These are phyloP conservation scores for Sesia bembeciformis DNA, from an alignment of 2,888 invertebrate genomes.

Conservation along the genomic window DNA sequence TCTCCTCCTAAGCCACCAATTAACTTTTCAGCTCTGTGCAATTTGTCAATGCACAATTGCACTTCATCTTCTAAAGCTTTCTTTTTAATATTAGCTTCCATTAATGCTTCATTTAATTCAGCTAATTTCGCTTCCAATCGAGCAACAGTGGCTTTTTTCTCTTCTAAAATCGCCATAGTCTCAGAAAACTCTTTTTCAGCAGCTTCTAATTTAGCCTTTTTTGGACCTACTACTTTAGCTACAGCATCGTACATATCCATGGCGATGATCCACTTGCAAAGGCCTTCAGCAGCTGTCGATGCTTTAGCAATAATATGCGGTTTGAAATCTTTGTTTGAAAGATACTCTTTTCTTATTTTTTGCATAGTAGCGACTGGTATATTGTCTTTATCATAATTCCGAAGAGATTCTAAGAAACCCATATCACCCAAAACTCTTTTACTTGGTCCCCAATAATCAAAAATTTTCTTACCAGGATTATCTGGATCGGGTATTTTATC, in stretches of 20 bases:
- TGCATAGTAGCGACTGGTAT: slow-evolving; percentile 82
- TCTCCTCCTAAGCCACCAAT: slow-evolving; percentile 92
- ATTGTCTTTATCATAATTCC: slow-evolving; percentile 90
- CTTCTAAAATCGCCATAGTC: slow-evolving; percentile 88
- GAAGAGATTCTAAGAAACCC: slow-evolving; percentile 82
- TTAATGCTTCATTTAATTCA: slow-evolving; percentile 79
- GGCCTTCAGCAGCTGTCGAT: slow-evolving; percentile 94
- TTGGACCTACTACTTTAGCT: slow-evolving; percentile 88
- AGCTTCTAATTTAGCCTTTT: slow-evolving; percentile 84
- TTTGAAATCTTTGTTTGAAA: slow-evolving; percentile 84
- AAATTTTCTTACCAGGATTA: slow-evolving; percentile 78
- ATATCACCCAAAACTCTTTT: slow-evolving; percentile 87
- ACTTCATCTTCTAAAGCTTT: slow-evolving; percentile 82
- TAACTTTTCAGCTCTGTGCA: slow-evolving; percentile 89
- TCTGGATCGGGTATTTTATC: slow-evolving; percentile 83
- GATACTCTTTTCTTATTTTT: slow-evolving; percentile 83
- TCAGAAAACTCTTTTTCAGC: slow-evolving; percentile 88
- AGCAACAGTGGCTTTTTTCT: slow-evolving; percentile 85
- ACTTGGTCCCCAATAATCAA: slow-evolving; percentile 91
- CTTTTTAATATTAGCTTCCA: slow-evolving; percentile 78
- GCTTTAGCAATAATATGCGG: slow-evolving; percentile 89
- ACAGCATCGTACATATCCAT: slow-evolving; percentile 92
- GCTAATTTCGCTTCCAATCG: slow-evolving; percentile 85
- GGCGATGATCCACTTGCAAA: slow-evolving; percentile 93
- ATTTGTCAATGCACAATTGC: slow-evolving; percentile 86